These are phyloP conservation scores for Urechis unicinctus DNA, from an alignment of 2,888 invertebrate genomes.

Conservation along the genomic window DNA sequence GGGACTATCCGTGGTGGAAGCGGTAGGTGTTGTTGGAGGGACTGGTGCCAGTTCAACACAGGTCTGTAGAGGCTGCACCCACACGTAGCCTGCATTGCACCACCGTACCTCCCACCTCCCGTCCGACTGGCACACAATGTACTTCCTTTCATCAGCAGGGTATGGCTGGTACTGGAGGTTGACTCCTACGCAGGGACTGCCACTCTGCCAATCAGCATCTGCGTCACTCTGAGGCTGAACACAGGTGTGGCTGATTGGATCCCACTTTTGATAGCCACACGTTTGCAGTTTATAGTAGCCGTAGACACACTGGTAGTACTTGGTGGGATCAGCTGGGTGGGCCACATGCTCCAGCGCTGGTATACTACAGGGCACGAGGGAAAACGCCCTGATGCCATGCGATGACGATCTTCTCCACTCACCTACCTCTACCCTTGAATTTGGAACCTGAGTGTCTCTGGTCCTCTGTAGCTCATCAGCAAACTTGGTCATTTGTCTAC, in stretches of 20 bases:
- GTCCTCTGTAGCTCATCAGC: no score
- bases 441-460: no score
- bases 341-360: neutral
- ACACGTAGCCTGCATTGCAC: slow-evolving; percentile 6
- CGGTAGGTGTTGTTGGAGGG: slow-evolving; percentile 1
- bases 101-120: slow-evolving; percentile 5
- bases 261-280: neutral
- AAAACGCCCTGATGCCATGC: no score
- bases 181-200: slow-evolving; percentile 9
- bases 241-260: no score
- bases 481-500: no score
- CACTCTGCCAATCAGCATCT: no score
- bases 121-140: slow-evolving; percentile 30
- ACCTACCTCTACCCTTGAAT: no score
- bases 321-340: slow-evolving; percentile 2
- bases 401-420: no score
- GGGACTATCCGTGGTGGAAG: neutral
- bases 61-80: slow-evolving; percentile 8
- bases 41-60: slow-evolving; percentile 3
- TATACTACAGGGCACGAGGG: no score
- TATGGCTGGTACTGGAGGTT: slow-evolving; percentile 26
- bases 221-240: no score
- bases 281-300: neutral
- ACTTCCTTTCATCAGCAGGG: slow-evolving; percentile 23
- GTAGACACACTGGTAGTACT: slow-evolving; percentile 12